Evolutionary conservation across 2,797 vertebrate genomes (phyloP), one percentile per base, ranked within the genome.

Genomic region (Poecile montanus): DNA sequence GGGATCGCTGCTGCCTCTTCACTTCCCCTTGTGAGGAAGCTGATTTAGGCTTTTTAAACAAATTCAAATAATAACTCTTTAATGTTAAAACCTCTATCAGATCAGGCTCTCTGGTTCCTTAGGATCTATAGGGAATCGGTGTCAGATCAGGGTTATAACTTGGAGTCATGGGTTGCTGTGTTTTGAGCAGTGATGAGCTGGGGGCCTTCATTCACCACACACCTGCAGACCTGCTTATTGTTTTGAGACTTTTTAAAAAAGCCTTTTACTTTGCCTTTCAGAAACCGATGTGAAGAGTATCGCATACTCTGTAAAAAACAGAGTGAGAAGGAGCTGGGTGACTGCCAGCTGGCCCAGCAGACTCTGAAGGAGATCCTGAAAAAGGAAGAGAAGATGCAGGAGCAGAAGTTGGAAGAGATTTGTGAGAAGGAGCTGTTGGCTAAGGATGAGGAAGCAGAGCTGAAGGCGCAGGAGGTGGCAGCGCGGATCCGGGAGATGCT

Each of bases 361-460:
- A 96, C 91, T 5, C 92, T 96, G 32, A 97, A 96, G 5, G 85
- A 98, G 90, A 96, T 98, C 58, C 65, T 94, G 87, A 97, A 53
- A 36, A 96, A 88, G 81, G 97, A 93, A 58, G 93, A 93, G 68
- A 67, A 94, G 93, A 65, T 97, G 85, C 98, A 99, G 91, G 98
- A 99, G 38, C 51, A 73, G 81, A 81, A 98, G 87, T 97, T 98
- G 32, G 93, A 96, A 0, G 96, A 97, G 57, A 98, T 99, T 62
- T 99, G 98, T 98, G 98, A 98, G 70, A 97, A 97, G 18, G 99
- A 99, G 8, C 91, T 97, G 4, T 38, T 93, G 65, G 98, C 98
- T 29, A 99, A 99, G 93, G 98, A 98, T 38, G 96, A 97, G 51
- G 96, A 94, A 3, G 98, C 97, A 38, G 91, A 18, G 0, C 34